Evolutionary conservation across 2,113 vertebrate species (phyloP).

Genomic region (Alethe diademata): DNA sequence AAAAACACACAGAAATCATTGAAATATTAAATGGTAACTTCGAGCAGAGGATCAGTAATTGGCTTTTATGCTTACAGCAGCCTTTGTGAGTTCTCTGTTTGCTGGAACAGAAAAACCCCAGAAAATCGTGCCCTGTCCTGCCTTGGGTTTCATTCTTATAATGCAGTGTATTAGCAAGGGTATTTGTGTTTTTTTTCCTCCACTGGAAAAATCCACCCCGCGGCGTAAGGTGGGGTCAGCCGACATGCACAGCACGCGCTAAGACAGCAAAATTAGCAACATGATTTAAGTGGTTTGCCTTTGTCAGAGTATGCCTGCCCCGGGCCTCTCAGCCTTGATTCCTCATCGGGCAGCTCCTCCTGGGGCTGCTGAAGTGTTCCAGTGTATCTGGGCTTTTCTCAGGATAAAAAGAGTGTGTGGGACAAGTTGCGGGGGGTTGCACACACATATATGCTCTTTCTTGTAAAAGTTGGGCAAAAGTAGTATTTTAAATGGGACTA

Average conservation of each 20-base stretch:
- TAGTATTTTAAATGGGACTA: neutral
- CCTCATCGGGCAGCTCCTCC: accelerated
- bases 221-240: neutral
- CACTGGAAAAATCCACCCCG: neutral
- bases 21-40: neutral
- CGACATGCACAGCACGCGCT: accelerated
- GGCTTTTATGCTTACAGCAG: neutral
- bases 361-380: neutral
- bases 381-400: accelerated
- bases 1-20: accelerated
- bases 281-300: neutral
- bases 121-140: neutral
- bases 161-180: neutral
- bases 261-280: conserved; percentile 7
- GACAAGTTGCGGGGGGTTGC: accelerated
- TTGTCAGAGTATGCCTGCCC: neutral
- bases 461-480: neutral
- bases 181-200: neutral
- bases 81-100: neutral
- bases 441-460: accelerated
- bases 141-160: neutral
- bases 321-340: neutral
- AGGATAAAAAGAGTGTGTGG: accelerated
- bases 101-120: neutral
- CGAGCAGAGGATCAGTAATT: neutral